phyloP scores from a whole-genome alignment of 2,888 invertebrate genomes.

The Malacosoma neustria region DNA sequence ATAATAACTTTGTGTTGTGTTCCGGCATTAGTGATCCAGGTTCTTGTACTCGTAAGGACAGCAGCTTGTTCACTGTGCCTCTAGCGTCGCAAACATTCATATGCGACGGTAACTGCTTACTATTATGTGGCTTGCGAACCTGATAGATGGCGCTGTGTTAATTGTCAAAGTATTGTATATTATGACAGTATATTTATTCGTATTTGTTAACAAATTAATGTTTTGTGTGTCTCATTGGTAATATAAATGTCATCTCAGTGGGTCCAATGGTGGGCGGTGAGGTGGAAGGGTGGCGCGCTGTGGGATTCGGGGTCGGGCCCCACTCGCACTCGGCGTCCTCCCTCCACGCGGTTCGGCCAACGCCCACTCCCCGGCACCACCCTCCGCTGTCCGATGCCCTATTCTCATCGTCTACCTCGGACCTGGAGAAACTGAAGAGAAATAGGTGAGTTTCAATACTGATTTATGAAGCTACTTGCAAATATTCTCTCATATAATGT shows the following conservation, averaged over 20 bases:
- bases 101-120: no score
- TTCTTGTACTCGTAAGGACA: no score
- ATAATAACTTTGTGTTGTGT: no score
- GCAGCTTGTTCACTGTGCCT: no score
- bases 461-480: no score
- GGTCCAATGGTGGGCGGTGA: constrained; percentile 19
- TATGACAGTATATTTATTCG: no score
- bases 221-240: no score
- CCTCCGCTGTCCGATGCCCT: constrained; percentile 34
- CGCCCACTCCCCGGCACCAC: constrained; percentile 12
- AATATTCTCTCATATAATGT: no score
- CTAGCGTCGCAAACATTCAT: no score
- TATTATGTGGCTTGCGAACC: background rate
- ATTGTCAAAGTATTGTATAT: constrained; percentile 1
- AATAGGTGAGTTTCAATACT: no score
- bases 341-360: constrained; percentile 19
- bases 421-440: constrained; percentile 45
- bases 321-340: constrained; percentile 31
- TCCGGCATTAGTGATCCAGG: no score
- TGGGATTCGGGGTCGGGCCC: constrained; percentile 3
- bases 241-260: constrained; percentile 14
- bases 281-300: constrained; percentile 13
- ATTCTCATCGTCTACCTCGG: constrained; percentile 47
- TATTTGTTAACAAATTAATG: no score
- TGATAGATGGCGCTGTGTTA: background rate